Evolutionary conservation across 2,888 invertebrate species (phyloP), one percentile per base, ranked within the genome.

Genomic region (Drosophila recens): DNA sequence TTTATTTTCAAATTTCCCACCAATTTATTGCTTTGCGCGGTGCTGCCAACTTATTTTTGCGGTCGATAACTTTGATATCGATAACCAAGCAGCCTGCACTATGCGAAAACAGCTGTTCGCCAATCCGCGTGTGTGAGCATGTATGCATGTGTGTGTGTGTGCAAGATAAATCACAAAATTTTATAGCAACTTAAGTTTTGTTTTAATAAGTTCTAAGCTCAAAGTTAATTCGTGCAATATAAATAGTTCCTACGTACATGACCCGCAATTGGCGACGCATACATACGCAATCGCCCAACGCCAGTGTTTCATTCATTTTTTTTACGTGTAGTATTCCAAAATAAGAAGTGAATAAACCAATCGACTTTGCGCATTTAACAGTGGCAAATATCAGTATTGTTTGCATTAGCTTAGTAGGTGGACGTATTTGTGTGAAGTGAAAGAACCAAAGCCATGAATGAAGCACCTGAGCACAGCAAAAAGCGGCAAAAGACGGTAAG

Each of bases 401-500:
- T 82, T 82, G 85, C 68, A 52, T 62, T 67, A 58, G 75, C 67
- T 61, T 13, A 49, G 38, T 48, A 63, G 59, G 45, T 66, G 67
- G 74, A 77, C 80, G 82, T 72, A 45, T 40, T 33, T 64, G 62
- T 61, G 45, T 48, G 54, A 43, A 49, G 43, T 57, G 20, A n/a
- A 48, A 69, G 42, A 33, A 8, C 42, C 27, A 65, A 67, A 63
- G 71, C 30, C 54, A 90, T 90, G 90, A 87, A 84, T 73, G 91
- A 90, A 73, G 73, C 75, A 75, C 90, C 90, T 49, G 90, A 91
- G 72, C 86, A 89, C 52, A 90, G 90, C 72, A 90, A 90, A 87
- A 90, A 90, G 67, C 84, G 91, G 57, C 90, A 87, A 65, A 90
- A 86, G 72, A 91, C 87, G 77, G 90, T 90, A 70, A 81, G 90